Evolutionary conservation across 2,888 invertebrate species (phyloP).

Genomic region (Gymnocheta viridis): DNA sequence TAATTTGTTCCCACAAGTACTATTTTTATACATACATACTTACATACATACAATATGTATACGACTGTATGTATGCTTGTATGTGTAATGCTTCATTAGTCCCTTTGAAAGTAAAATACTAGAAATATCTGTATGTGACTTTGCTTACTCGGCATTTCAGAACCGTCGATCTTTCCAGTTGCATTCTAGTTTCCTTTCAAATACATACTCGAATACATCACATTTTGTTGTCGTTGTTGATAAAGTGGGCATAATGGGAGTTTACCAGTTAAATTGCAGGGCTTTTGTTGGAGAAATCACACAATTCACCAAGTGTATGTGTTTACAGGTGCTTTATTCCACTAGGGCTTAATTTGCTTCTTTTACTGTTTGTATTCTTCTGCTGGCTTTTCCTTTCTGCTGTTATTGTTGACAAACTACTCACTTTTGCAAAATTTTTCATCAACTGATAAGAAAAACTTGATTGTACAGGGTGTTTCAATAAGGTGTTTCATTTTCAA

Average conservation of each 20-base stretch:
- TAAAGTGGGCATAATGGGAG: not conserved
- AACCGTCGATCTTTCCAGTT: constrained; percentile 12
- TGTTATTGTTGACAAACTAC: constrained; percentile 30
- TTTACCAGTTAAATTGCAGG: not conserved
- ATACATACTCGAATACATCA: not conserved
- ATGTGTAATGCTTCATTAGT: not conserved
- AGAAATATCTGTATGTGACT: not conserved
- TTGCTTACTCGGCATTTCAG: constrained; percentile 3
- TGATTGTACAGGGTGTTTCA: not conserved
- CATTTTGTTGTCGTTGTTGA: not conserved
- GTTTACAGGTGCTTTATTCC: constrained; percentile 23
- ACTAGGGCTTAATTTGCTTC: constrained; percentile 26
- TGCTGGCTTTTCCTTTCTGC: not conserved
- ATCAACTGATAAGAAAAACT: constrained; percentile 24
- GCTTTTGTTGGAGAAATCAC: not conserved
- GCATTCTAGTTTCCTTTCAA: not conserved
- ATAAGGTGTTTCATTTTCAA: no score
- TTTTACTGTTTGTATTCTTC: constrained; percentile 3
- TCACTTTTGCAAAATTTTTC: constrained; percentile 23
- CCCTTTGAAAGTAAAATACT: not conserved
- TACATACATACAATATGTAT: no score
- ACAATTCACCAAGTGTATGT: not conserved
- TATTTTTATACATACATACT: no score
- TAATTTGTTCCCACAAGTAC: not conserved
- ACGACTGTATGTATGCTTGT: not conserved